Base-by-base conservation (phyloP, 1,140 invertebrate genomes). In the Trypoxylus dichotomus region DNA sequence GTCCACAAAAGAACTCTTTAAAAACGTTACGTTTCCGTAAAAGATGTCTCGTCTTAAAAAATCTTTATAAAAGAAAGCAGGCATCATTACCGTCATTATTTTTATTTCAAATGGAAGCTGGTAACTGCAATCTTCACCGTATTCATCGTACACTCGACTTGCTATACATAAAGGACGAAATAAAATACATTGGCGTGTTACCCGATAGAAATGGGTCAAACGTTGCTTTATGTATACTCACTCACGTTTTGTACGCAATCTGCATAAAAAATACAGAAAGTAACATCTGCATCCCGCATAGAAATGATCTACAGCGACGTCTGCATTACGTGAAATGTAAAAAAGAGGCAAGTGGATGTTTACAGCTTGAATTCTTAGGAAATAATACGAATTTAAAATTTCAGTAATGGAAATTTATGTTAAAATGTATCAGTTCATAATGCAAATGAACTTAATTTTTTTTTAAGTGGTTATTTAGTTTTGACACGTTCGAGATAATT, bases 231-330 rank as follows among this genome's bases (percentile, higher is more conserved):
- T 27, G 24, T 68, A 29, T 68, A 68, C 60, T 68, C 21, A 68
- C 21, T 68, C 60, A 68, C 60, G 60, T 68, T 68, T 29, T 27
- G 19, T 29, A 68, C 60, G 60, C 24, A 68, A 24, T 68, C 60
- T 68, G 60, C 21, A 68, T 68, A 68, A 68, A 68, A 68, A 68
- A 68, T 68, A 25, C 27, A 24, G 60, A 29, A 24, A 68, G 60
- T 29, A 68, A 68, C 60, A 68, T 68, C 60, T 68, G 60, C 60
- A 68, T 25, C 60, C 60, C 24, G 60, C 60, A 68, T 68, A 21
- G 24, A 27, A 68, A 68, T 68, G 60, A 29, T 68, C 60, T 68
- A 29, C 60, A 27, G 24, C 60, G 60, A 68, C 60, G 27, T 68
- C 60, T 68, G 60, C 24, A 24, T 10, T 68, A 68, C 19, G 21